phyloP scores from a whole-genome alignment of 2,113 vertebrate genomes.

The Myocastor coypus region DNA sequence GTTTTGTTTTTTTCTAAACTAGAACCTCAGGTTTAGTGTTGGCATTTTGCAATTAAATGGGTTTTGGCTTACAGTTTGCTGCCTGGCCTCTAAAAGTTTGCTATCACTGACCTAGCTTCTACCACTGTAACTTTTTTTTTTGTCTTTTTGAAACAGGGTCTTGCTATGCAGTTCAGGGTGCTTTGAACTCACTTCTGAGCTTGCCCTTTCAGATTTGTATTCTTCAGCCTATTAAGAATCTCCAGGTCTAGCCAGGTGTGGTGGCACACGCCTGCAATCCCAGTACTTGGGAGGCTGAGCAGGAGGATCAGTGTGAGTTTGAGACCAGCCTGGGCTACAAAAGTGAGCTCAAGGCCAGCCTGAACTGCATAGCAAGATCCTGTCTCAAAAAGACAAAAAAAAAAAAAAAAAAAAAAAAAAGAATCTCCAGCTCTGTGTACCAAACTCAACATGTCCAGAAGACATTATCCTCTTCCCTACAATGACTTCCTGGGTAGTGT shows the following conservation, averaged over 20 bases:
- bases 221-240: neutral
- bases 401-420: too few relatives aligned
- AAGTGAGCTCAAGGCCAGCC: too few relatives aligned
- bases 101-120: neutral
- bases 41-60: neutral
- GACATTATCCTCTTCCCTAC: neutral
- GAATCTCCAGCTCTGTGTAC: neutral
- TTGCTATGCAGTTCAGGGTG: too few relatives aligned
- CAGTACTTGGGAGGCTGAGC: too few relatives aligned
- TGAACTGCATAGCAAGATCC: too few relatives aligned
- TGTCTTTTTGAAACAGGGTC: too few relatives aligned
- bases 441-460: neutral
- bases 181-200: neutral
- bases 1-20: neutral
- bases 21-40: neutral
- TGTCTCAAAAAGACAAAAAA: too few relatives aligned
- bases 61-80: neutral
- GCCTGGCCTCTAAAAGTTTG: neutral
- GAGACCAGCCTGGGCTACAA: too few relatives aligned
- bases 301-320: too few relatives aligned
- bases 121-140: neutral
- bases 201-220: neutral
- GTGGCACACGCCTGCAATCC: too few relatives aligned
- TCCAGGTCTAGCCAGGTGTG: too few relatives aligned
- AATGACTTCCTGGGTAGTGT: neutral